Evolutionary conservation across 1,140 invertebrate genomes (phyloP).

Genomic region (Meloidogyne chitwoodi): DNA sequence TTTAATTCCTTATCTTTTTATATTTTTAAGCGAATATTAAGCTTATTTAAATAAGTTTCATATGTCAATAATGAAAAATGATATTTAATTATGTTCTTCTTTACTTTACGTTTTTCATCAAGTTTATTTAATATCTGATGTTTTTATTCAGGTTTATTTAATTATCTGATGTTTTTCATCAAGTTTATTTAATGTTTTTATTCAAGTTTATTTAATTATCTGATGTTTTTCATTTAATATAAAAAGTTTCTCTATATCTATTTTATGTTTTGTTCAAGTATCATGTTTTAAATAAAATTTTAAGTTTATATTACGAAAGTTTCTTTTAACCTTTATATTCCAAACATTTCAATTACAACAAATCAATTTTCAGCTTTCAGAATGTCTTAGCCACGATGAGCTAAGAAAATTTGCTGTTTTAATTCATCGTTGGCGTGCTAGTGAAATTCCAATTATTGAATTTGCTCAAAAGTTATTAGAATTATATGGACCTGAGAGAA

Average conservation of each 20-base stretch:
- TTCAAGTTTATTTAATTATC: not conserved
- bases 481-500: constrained; percentile 60
- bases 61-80: not conserved
- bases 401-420: constrained; percentile 59
- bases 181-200: not conserved
- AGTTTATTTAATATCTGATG: not conserved
- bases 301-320: no score
- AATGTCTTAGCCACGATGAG: constrained; percentile 58
- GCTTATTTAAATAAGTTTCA: not conserved
- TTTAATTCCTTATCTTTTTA: not conserved
- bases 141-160: not conserved
- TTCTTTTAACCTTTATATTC: no score
- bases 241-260: not conserved
- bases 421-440: constrained; percentile 54
- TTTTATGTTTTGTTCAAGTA: not conserved
- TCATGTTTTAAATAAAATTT: no score
- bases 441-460: constrained; percentile 58
- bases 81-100: not conserved
- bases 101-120: not conserved
- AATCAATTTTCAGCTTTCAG: constrained; percentile 57
- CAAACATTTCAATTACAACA: no score
- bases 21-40: constrained; percentile 1
- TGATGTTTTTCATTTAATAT: not conserved
- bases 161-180: not conserved
- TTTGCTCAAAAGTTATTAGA: constrained; percentile 61